Percentiles rank a stretch among this genome's conserved stretches.
Conservation (phyloP, 35 echinoderm and acorn worm genomes). For the Hemicentrotus pulcherrimus region DNA sequence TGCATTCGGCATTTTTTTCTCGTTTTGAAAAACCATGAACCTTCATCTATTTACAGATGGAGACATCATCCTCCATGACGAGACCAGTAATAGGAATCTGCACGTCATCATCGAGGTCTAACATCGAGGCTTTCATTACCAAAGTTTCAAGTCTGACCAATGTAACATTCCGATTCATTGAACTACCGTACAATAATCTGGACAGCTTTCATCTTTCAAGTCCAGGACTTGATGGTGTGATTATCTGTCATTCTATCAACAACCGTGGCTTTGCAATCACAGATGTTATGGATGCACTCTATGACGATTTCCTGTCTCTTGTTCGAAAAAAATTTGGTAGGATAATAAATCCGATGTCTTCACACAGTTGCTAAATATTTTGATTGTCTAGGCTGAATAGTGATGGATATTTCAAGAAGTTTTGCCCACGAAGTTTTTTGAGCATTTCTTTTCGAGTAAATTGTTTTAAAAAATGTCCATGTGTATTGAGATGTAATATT, state of each 20-base stretch:
- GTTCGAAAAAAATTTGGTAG: background rate
- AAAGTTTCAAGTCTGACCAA: background rate
- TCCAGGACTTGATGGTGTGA: background rate
- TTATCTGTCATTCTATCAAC: constrained; percentile 42
- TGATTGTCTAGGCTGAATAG: no score
- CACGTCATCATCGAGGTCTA: background rate
- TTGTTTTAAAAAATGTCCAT: no score
- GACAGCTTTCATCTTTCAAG: constrained; percentile 11
- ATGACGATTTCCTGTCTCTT: constrained; percentile 10
- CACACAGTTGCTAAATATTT: no score
- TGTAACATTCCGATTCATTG: background rate
- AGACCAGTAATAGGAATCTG: background rate
- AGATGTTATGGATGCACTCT: constrained; percentile 9
- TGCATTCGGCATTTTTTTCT: no score
- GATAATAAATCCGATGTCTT: background rate
- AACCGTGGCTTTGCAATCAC: constrained; percentile 31
- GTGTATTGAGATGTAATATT: no score
- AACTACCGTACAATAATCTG: constrained; percentile 26
- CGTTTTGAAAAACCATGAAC: no score
- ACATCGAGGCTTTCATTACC: background rate
- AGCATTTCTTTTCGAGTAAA: no score
- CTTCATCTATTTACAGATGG: background rate
- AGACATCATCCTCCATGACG: no score
- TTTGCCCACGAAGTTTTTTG: no score
- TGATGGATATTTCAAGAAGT: no score